These are phyloP conservation scores for Cyclina sinensis DNA, from an alignment of 1,140 invertebrate species.

Conservation along the genomic window DNA sequence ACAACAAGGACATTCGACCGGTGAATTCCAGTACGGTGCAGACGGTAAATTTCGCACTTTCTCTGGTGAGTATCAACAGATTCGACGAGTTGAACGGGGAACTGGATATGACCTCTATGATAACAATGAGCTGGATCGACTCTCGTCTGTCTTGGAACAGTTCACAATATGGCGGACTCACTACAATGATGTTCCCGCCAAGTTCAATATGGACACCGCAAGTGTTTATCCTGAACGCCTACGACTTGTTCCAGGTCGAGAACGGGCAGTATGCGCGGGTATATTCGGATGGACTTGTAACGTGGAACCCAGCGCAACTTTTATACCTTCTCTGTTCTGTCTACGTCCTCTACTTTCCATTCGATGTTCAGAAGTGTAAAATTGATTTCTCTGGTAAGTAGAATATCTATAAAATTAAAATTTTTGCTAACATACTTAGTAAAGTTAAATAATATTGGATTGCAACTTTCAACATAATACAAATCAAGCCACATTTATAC, in stretches of 20 bases:
- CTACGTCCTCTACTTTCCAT: constrained; percentile 29
- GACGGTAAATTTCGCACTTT: neutral
- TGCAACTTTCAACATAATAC: no score
- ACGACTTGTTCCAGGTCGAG: neutral
- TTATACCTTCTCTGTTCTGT: constrained; percentile 15
- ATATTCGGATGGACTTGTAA: neutral
- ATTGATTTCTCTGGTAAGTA: constrained; percentile 19
- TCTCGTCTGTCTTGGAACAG: neutral
- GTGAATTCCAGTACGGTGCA: neutral
- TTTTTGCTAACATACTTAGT: no score
- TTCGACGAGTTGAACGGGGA: constrained; percentile 32
- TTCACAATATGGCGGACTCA: neutral
- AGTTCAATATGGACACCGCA: constrained; percentile 5
- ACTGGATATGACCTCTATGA: neutral
- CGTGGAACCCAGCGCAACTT: neutral
- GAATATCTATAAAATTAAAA: no score
- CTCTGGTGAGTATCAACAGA: constrained; percentile 11
- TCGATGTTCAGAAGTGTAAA: constrained; percentile 29
- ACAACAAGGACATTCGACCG: neutral
- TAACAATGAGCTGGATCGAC: constrained; percentile 21
- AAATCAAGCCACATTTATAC: no score
- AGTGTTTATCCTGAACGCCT: constrained; percentile 1
- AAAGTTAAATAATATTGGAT: no score
- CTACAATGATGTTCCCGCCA: constrained; percentile 9
- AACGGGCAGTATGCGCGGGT: neutral